Percentiles rank a stretch among this genome's conserved stretches.
Conservation (phyloP, 2,888 invertebrate species). For the Phalera bucephala region DNA sequence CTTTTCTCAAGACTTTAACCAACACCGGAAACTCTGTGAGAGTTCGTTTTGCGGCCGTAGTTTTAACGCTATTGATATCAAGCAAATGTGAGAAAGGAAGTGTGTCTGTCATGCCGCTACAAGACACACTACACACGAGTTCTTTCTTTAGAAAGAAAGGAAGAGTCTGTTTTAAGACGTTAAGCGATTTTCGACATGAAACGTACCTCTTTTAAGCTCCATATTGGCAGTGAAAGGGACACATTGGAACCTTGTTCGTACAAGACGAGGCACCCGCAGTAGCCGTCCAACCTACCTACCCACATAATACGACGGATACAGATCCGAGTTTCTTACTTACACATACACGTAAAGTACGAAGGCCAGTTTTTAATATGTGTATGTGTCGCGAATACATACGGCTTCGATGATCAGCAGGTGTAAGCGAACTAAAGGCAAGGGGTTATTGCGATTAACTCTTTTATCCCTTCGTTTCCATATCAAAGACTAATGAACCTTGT, state of each 20-base stretch:
- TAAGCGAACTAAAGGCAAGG: slow-evolving; percentile 79
- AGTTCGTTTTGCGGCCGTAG: slow-evolving; percentile 64
- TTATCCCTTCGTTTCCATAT: slow-evolving; percentile 82
- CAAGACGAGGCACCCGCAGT: slow-evolving; percentile 76
- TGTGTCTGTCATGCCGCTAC: slow-evolving; percentile 66
- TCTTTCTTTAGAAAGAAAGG: slow-evolving; percentile 68
- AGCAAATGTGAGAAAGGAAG: slow-evolving; percentile 82
- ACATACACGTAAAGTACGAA: slow-evolving; percentile 70
- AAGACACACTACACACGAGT: slow-evolving; percentile 61
- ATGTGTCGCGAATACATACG: slow-evolving; percentile 79
- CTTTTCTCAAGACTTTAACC: slow-evolving; percentile 50
- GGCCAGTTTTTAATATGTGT: slow-evolving; percentile 78
- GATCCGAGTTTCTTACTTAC: slow-evolving; percentile 77
- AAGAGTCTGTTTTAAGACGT: slow-evolving; percentile 49
- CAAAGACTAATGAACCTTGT: slow-evolving; percentile 83
- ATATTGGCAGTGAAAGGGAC: slow-evolving; percentile 70
- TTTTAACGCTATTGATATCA: slow-evolving; percentile 74
- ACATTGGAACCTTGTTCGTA: slow-evolving; percentile 63
- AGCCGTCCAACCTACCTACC: slow-evolving; percentile 75
- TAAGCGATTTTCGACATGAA: slow-evolving; percentile 66
- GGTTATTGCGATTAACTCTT: slow-evolving; percentile 82
- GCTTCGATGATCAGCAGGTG: slow-evolving; percentile 83
- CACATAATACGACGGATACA: slow-evolving; percentile 81
- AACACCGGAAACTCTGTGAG: slow-evolving; percentile 63
- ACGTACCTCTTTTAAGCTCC: slow-evolving; percentile 62